Evolutionary conservation across 2,113 vertebrate genomes (phyloP).

Genomic region (Gnathonemus echidnorhynchus): DNA sequence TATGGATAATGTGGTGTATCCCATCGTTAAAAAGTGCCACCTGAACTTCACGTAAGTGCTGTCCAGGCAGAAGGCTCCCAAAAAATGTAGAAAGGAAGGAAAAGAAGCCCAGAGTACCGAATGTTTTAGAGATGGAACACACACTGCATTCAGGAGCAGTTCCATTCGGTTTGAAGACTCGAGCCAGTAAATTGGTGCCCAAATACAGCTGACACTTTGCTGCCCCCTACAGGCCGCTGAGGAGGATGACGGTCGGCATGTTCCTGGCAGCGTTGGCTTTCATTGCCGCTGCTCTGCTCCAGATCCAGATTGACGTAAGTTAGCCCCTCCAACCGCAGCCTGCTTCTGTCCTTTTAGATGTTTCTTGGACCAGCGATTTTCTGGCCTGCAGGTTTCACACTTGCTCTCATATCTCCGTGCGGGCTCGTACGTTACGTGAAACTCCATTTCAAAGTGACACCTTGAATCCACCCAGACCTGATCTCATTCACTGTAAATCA

Average conservation of each 20-base stretch:
- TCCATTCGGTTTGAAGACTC: neutral
- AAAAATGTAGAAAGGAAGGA: neutral
- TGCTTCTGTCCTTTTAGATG: neutral
- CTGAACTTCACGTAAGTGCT: slow-evolving; percentile 84
- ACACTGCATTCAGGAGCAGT: neutral
- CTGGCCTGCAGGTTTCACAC: neutral
- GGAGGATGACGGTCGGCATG: slow-evolving; percentile 90
- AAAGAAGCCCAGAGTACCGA: neutral
- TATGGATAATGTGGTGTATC: slow-evolving; percentile 72
- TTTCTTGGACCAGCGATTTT: neutral
- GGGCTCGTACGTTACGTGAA: neutral
- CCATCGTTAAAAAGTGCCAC: slow-evolving; percentile 80
- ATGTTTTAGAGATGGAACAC: neutral
- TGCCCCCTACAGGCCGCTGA: slow-evolving; percentile 68
- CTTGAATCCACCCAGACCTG: neutral
- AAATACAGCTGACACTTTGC: neutral
- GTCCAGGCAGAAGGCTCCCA: neutral
- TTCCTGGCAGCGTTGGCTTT: slow-evolving; percentile 81
- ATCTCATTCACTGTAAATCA: neutral
- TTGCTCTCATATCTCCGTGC: neutral
- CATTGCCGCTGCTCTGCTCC: slow-evolving; percentile 75
- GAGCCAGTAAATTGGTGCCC: neutral
- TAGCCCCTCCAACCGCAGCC: neutral
- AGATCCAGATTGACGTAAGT: slow-evolving; percentile 89
- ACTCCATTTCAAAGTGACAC: neutral